Evolutionary conservation across 2,888 invertebrate genomes (phyloP), one percentile per base, ranked within the genome.

Genomic region (Sesia apiformis): DNA sequence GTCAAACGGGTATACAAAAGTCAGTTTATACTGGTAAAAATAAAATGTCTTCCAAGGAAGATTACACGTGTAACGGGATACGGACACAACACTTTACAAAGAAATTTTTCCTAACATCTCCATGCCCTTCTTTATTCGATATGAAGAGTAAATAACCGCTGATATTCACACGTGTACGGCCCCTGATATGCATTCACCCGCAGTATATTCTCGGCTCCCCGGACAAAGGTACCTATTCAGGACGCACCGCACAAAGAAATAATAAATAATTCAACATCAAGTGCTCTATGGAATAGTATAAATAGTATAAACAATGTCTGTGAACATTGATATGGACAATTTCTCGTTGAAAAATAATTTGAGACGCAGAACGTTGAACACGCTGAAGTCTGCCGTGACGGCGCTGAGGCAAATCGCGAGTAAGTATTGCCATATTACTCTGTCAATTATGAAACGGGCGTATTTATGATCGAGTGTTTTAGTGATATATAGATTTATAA

Each of bases 391-490:
- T 23, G 86, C 88, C 57, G 81, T 88, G 69, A 81, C 83, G 59
- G 87, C 86, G 62, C 75, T 88, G 61, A 82, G 78, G 69, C 89
- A 89, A 76, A 84, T 90, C 66, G 80, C 88, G 57, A 85, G 88
- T 88, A 75, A 87, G 88, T 86, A 66, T 59, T 70, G 23, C 23
- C 23, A 23, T 23, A 23, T 23, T 23, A 23, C 23, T 1, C 23
- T 23, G 23, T 23, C 23, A 23, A 23, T 1, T 23, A 23, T 23
- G 23, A 23, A 23, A 23, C 23, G 23, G 2, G 23, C 23, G 23
- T 23, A 23, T 23, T 23, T 23, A 23, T 23, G 23, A 23, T 23
- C 23, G 23, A 23, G 23, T 23, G 2, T 23, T 23, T 23, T 23
- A 23, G 23, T 23, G 23, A 2, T 23, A 23, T 23, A 23, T 23